These are phyloP conservation scores for Oxycera nigricornis DNA, from an alignment of 2,888 invertebrate species.

Conservation along the genomic window DNA sequence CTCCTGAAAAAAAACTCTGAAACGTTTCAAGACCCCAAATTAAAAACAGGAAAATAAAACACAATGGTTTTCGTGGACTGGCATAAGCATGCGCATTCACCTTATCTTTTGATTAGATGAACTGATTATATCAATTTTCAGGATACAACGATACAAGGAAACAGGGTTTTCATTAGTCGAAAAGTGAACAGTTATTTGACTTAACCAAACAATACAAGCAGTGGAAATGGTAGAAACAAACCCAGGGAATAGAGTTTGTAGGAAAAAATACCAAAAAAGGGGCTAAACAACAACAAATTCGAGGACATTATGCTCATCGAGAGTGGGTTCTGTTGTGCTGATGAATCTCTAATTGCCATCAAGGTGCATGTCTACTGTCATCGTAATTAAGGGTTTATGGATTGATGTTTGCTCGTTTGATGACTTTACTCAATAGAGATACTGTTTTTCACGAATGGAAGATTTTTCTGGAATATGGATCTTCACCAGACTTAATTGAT, in stretches of 20 bases:
- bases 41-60: not conserved
- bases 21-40: not conserved
- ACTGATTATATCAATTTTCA: conserved; percentile 23
- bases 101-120: conserved; percentile 43
- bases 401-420: conserved; percentile 20
- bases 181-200: not conserved
- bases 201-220: not conserved
- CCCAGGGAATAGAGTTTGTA: not conserved
- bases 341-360: conserved; percentile 30
- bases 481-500: not conserved
- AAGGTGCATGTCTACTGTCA: conserved; percentile 15
- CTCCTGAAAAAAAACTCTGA: too few species aligned
- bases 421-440: conserved; percentile 3
- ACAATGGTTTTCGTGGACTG: not conserved
- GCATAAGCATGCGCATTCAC: conserved; percentile 41
- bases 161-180: conserved; percentile 25
- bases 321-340: conserved; percentile 1
- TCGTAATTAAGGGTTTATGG: conserved; percentile 7
- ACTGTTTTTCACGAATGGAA: not conserved
- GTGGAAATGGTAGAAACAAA: not conserved
- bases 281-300: not conserved
- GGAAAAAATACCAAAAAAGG: too few species aligned
- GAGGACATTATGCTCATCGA: conserved; percentile 11
- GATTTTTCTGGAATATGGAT: not conserved
- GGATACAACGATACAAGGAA: too few species aligned